These are phyloP conservation scores for Eupithecia pulchellata DNA, from an alignment of 2,888 invertebrate species.

Conservation along the genomic window DNA sequence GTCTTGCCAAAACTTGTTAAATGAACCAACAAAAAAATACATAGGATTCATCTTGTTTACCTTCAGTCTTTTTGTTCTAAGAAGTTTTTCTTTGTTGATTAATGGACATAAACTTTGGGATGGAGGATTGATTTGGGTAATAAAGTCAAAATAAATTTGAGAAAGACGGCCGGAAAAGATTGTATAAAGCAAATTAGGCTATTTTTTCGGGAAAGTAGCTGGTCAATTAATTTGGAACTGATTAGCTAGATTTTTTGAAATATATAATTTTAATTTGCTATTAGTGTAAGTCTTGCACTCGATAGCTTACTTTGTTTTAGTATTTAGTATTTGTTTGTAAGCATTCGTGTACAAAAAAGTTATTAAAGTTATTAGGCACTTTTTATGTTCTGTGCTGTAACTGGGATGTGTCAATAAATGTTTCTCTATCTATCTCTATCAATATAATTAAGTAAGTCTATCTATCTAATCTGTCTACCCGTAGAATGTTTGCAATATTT, in stretches of 20 bases:
- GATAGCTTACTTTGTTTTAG: too few relatives aligned
- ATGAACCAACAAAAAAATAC: conserved; percentile 63
- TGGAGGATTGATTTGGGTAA: conserved; percentile 20
- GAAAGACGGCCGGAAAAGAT: conserved; percentile 4
- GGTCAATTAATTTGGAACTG: neutral
- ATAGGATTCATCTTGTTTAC: conserved; percentile 55
- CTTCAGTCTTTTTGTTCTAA: conserved; percentile 42
- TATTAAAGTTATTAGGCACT: too few relatives aligned
- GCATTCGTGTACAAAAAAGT: too few relatives aligned
- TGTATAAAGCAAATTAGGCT: neutral
- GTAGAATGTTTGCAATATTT: too few relatives aligned
- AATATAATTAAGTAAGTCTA: too few relatives aligned
- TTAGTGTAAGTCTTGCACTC: too few relatives aligned
- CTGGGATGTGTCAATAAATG: too few relatives aligned
- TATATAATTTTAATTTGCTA: too few relatives aligned
- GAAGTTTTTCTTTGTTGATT: conserved; percentile 44
- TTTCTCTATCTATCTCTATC: too few relatives aligned
- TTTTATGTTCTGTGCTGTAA: too few relatives aligned
- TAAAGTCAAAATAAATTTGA: conserved; percentile 4
- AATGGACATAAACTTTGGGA: conserved; percentile 17
- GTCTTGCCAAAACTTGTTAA: conserved; percentile 56
- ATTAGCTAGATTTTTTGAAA: neutral
- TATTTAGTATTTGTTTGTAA: too few relatives aligned
- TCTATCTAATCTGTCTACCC: too few relatives aligned
- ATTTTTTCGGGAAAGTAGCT: neutral